These are phyloP conservation scores for Helobdella robusta DNA, from an alignment of 2,888 invertebrate species.

Conservation along the genomic window DNA sequence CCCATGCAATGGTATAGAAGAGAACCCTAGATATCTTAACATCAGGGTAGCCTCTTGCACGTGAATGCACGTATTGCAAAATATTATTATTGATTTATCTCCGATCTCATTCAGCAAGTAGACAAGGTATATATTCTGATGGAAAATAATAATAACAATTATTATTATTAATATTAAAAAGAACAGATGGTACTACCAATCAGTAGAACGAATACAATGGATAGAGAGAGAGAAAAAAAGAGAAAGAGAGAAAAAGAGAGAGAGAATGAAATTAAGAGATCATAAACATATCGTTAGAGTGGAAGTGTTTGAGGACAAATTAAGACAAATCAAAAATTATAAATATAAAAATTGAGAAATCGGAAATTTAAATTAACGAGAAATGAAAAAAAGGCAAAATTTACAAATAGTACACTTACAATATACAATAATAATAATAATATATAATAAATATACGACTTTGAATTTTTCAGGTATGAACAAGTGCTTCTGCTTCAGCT, in stretches of 20 bases:
- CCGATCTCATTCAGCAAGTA: slow-evolving; percentile 19
- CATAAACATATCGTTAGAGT: neutral
- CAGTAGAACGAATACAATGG: too few relatives aligned
- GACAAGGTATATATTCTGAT: slow-evolving; percentile 4
- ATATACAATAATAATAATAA: neutral
- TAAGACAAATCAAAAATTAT: too few relatives aligned
- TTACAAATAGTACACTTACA: neutral
- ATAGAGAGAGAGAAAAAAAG: too few relatives aligned
- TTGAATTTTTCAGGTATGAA: slow-evolving; percentile 12
- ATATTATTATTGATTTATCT: slow-evolving; percentile 16
- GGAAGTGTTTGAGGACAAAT: too few relatives aligned
- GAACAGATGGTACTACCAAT: too few relatives aligned
- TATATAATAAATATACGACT: neutral
- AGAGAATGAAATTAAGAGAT: neutral
- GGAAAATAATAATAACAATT: too few relatives aligned
- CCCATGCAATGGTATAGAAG: slow-evolving; percentile 8
- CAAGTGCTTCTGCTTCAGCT: neutral
- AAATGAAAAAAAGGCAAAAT: neutral
- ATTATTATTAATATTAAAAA: too few relatives aligned
- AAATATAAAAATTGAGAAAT: too few relatives aligned
- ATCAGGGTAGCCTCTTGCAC: neutral
- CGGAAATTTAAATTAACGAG: neutral
- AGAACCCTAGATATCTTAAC: neutral
- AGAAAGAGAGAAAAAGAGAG: neutral
- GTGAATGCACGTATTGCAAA: slow-evolving; percentile 8